Conservation (phyloP, 2,113 vertebrate genomes). For the Bombycilla garrulus region DNA sequence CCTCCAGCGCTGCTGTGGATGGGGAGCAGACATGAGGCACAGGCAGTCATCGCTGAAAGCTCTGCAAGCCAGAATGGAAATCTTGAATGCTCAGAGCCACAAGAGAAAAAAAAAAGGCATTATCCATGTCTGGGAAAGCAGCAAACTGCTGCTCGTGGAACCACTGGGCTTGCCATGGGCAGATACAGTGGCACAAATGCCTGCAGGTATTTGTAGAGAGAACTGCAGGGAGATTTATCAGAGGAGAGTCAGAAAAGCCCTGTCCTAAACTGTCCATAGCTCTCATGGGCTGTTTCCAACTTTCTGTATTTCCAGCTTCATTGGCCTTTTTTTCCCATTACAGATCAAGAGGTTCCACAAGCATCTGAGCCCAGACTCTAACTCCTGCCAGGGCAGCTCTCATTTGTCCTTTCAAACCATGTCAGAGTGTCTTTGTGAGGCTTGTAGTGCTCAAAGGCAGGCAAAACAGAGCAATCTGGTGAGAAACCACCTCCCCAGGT, state of each 20-base stretch:
- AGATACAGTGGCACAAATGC: neutral
- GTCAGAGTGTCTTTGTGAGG: neutral
- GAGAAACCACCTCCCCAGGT: neutral
- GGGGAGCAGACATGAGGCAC: constrained; percentile 15
- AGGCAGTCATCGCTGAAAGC: neutral
- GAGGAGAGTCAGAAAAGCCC: neutral
- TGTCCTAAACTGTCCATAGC: neutral
- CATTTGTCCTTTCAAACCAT: neutral
- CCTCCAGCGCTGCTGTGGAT: constrained; percentile 52
- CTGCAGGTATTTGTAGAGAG: neutral
- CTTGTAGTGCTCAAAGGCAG: neutral
- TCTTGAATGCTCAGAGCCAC: neutral
- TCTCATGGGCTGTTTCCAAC: neutral
- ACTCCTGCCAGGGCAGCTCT: neutral
- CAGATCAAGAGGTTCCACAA: neutral
- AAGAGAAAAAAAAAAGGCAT: neutral
- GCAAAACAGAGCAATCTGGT: neutral
- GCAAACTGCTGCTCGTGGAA: neutral
- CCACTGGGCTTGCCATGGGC: neutral
- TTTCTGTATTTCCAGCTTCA: neutral
- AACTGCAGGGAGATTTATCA: neutral
- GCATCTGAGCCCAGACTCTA: neutral
- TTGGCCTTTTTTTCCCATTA: rapidly evolving
- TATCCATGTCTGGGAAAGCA: neutral
- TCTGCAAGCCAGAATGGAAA: neutral